Conservation (phyloP, 2,113 vertebrate species). For the Aphyosemion australe region DNA sequence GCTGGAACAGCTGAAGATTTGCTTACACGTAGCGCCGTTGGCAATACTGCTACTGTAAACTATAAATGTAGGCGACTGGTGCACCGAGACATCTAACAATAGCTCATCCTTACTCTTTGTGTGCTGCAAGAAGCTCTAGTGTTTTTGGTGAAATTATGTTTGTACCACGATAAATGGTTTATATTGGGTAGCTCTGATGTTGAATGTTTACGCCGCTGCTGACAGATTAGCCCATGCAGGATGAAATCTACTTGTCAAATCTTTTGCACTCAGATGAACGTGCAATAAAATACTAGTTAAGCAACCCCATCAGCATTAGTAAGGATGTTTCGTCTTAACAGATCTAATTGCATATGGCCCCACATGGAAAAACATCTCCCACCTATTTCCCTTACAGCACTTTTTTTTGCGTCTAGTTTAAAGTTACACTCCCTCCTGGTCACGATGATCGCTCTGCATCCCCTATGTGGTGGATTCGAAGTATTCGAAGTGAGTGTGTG, state of each 20-base stretch:
- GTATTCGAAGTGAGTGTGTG: constrained; percentile 51
- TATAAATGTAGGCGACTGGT: constrained; percentile 56
- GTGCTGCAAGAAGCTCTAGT: constrained; percentile 39
- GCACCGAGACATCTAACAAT: constrained; percentile 47
- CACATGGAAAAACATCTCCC: constrained; percentile 67
- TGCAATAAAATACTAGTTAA: too few relatives aligned
- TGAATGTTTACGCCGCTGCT: too few relatives aligned
- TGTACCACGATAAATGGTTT: constrained; percentile 79
- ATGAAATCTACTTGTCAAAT: constrained; percentile 74
- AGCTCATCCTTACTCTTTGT: constrained; percentile 47
- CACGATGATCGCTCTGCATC: constrained; percentile 41
- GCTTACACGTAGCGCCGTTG: constrained; percentile 65
- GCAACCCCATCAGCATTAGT: constrained; percentile 40
- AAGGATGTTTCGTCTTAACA: constrained; percentile 47
- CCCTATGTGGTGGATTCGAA: constrained; percentile 49
- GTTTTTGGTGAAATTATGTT: constrained; percentile 62
- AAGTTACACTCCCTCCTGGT: constrained; percentile 64
- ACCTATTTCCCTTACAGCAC: constrained; percentile 60
- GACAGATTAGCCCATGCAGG: constrained; percentile 83
- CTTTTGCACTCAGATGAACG: constrained; percentile 52
- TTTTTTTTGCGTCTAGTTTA: constrained; percentile 58
- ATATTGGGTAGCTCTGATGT: constrained; percentile 75
- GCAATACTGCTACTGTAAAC: constrained; percentile 42
- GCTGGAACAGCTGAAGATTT: constrained; percentile 49
- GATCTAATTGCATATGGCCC: constrained; percentile 41